Evolutionary conservation across 1,140 invertebrate species (phyloP).

Genomic region (Drosophila saltans): DNA sequence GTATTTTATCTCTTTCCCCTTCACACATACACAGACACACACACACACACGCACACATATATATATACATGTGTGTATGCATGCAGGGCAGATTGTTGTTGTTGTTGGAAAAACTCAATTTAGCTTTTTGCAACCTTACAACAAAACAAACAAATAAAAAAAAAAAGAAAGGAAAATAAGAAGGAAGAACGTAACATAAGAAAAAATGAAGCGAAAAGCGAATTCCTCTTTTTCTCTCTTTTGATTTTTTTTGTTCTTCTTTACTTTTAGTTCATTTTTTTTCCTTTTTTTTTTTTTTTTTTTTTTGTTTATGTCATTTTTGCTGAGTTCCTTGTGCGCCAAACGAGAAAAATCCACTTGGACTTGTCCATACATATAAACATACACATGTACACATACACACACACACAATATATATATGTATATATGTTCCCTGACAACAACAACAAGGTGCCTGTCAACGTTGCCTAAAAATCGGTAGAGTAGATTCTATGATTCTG

Average conservation of each 20-base stretch:
- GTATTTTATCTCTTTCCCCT: slow-evolving; percentile 61
- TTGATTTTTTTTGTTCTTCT: neutral
- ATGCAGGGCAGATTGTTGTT: slow-evolving; percentile 57
- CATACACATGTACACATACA: slow-evolving; percentile 4
- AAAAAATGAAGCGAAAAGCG: slow-evolving; percentile 55
- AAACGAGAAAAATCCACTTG: slow-evolving; percentile 68
- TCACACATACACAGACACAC: slow-evolving; percentile 22
- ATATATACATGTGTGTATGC: slow-evolving; percentile 21
- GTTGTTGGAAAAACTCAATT: slow-evolving; percentile 79
- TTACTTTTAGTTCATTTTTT: slow-evolving; percentile 30
- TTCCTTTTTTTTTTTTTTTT: slow-evolving; percentile 7
- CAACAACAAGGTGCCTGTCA: slow-evolving; percentile 62
- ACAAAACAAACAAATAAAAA: slow-evolving; percentile 41
- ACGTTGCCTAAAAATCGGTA: slow-evolving; percentile 46
- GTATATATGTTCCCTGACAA: slow-evolving; percentile 20
- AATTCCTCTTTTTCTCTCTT: slow-evolving; percentile 28
- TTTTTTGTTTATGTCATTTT: slow-evolving; percentile 65
- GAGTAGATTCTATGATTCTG: slow-evolving; percentile 9
- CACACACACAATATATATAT: slow-evolving; percentile 3
- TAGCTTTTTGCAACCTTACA: slow-evolving; percentile 78
- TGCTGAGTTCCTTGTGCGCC: slow-evolving; percentile 51
- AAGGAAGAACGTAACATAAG: slow-evolving; percentile 30
- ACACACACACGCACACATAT: slow-evolving; percentile 28
- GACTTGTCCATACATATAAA: slow-evolving; percentile 24
- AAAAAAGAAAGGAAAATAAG: slow-evolving; percentile 27